phyloP scores from a whole-genome alignment of 2,797 vertebrate species.

The Taenioides sp. region DNA sequence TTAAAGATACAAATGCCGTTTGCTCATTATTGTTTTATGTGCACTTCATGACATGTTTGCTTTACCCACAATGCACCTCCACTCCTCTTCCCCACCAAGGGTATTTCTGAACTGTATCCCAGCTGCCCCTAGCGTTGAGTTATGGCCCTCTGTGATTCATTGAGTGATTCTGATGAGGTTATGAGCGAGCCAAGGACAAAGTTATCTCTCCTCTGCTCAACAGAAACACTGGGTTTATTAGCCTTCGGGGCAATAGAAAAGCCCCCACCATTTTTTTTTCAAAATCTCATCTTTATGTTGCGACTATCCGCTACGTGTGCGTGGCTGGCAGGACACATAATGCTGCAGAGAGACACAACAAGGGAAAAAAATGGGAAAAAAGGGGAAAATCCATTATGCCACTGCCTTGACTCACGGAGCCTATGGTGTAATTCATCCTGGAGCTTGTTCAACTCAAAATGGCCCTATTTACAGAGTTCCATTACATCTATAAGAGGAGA shows the following conservation, averaged over 20 bases:
- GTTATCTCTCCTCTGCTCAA: conserved; percentile 70
- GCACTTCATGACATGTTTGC: conserved; percentile 31
- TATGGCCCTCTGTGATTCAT: conserved; percentile 68
- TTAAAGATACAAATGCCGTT: conserved; percentile 26
- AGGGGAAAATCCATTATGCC: conserved; percentile 63
- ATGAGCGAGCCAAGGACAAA: conserved; percentile 76
- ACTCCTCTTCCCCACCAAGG: conserved; percentile 41
- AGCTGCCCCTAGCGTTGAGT: conserved; percentile 64
- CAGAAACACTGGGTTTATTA: conserved; percentile 75
- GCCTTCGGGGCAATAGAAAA: conserved; percentile 52
- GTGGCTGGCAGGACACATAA: conserved; percentile 43
- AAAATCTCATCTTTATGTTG: conserved; percentile 45
- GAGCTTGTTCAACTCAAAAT: conserved; percentile 70
- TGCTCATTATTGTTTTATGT: conserved; percentile 14
- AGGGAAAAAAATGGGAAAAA: conserved; percentile 41
- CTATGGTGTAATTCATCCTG: conserved; percentile 67
- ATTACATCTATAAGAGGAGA: conserved; percentile 61
- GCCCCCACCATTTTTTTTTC: conserved; percentile 18
- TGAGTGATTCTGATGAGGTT: conserved; percentile 77
- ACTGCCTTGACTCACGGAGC: conserved; percentile 62
- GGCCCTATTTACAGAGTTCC: conserved; percentile 65
- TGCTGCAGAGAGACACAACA: conserved; percentile 20
- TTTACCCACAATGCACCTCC: conserved; percentile 31
- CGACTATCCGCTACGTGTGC: conserved; percentile 42
- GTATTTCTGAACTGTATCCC: conserved; percentile 68